Evolutionary conservation across 1,140 invertebrate species (phyloP).

Genomic region (Euschistus heros): DNA sequence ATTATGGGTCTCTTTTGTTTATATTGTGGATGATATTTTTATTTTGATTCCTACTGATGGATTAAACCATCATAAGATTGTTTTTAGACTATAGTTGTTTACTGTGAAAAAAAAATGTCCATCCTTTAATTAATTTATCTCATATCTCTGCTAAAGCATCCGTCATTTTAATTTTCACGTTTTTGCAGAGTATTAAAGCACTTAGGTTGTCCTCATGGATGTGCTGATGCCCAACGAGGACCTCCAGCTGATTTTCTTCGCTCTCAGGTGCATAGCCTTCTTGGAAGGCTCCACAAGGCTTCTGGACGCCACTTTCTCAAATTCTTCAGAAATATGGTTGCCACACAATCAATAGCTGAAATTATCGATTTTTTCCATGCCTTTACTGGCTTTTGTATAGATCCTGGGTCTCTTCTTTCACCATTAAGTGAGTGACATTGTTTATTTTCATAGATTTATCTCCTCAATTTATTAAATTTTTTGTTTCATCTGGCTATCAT

Average conservation of each 20-base stretch:
- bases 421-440: slow-evolving; percentile 59
- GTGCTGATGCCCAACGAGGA: slow-evolving; percentile 70
- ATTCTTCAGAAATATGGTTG: slow-evolving; percentile 69
- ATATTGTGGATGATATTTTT: too few relatives aligned
- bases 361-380: slow-evolving; percentile 91
- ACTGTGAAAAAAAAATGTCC: too few relatives aligned
- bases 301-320: slow-evolving; percentile 60
- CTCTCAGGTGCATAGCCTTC: slow-evolving; percentile 73
- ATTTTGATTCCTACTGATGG: too few relatives aligned
- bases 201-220: slow-evolving; percentile 87
- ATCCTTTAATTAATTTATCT: too few relatives aligned
- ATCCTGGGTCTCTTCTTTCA: slow-evolving; percentile 70
- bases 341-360: slow-evolving; percentile 61
- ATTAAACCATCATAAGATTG: too few relatives aligned
- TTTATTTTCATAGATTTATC: too few relatives aligned
- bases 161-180: slow-evolving; percentile 19
- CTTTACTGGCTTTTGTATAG: slow-evolving; percentile 89
- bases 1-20: too few relatives aligned
- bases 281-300: slow-evolving; percentile 60
- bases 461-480: too few relatives aligned
- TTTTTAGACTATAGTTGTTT: too few relatives aligned
- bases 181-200: slow-evolving; percentile 65
- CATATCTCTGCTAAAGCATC: not conserved
- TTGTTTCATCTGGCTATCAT: too few relatives aligned
- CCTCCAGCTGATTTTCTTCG: slow-evolving; percentile 81